Evolutionary conservation across 2,113 vertebrate species (phyloP), one percentile per base, ranked within the genome.

Genomic region (Calypte anna): DNA sequence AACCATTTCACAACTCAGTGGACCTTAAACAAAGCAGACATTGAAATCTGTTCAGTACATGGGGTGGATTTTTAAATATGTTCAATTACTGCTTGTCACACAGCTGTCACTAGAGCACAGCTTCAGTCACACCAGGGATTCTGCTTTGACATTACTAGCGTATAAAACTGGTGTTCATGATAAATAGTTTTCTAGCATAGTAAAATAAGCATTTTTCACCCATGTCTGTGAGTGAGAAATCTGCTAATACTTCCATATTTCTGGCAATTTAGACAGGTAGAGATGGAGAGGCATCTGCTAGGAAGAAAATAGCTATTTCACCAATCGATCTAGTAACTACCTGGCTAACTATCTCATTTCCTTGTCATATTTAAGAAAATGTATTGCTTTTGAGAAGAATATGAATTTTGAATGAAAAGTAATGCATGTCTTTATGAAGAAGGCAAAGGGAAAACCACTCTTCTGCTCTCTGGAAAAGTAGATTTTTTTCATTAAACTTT

Each of bases 1-100:
- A 97, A 92, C 96, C 94, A 98, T 98, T 98, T 98, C 97, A 98
- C 98, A 98, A 98, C 91, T 95, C 98, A 98, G 96, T 98, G 97
- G 98, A 98, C 98, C 97, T 98, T 98, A 98, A 98, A 98, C 95
- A 98, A 97, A 97, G 97, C 94, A 97, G 97, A 98, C 96, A 97
- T 9, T 92, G 96, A 98, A 98, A 98, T 98, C 97, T 98, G 98
- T 97, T 98, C 97, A 73, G 97, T 97, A 97, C 96, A 97, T 64
- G 93, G 93, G 89, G 94, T 94, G 88, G 97, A 95, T 98, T 98
- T 98, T 98, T 97, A 98, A 98, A 96, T 98, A 98, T 97, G 94
- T 97, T 98, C 97, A 97, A 88, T 97, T 98, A 97, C 90, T 93
- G 72, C 96, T 97, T 98, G 94, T 97, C 61, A 81, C 91, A 96